phyloP scores from a whole-genome alignment of 1,140 invertebrate genomes.

The Drosophila triauraria region DNA sequence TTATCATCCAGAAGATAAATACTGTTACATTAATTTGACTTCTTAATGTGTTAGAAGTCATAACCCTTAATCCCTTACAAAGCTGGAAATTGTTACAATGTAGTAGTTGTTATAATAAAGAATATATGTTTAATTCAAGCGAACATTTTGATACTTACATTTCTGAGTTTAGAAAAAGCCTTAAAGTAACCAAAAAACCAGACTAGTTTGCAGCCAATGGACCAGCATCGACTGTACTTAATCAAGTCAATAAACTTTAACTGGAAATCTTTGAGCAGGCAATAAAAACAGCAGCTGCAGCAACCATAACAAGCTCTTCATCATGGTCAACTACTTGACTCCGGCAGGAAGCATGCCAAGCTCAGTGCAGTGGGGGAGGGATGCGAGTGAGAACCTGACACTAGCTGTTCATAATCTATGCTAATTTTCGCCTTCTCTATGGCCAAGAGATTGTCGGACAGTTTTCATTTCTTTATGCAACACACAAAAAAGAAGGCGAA shows the following conservation, averaged over 20 bases:
- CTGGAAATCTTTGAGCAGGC: slow-evolving; percentile 10
- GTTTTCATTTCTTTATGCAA: slow-evolving; percentile 50
- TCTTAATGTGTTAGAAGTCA: too few species aligned
- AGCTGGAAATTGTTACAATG: too few species aligned
- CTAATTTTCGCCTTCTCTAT: slow-evolving; percentile 70
- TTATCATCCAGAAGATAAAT: too few species aligned
- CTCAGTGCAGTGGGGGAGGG: background rate
- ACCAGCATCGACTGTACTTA: slow-evolving; percentile 10
- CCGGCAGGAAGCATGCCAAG: slow-evolving; percentile 22
- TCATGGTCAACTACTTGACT: slow-evolving; percentile 62
- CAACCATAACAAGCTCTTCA: slow-evolving; percentile 53
- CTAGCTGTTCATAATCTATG: slow-evolving; percentile 69
- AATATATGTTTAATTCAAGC: background rate
- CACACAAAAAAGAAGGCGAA: slow-evolving; percentile 28
- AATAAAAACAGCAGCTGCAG: slow-evolving; percentile 27
- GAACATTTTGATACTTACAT: background rate
- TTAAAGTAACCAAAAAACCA: background rate
- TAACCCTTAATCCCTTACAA: too few species aligned
- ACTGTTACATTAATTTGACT: too few species aligned
- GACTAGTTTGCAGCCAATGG: background rate
- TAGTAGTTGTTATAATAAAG: too few species aligned
- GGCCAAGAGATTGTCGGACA: slow-evolving; percentile 46
- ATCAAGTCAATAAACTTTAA: slow-evolving; percentile 36
- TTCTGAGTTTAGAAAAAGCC: too few species aligned
- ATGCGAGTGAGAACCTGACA: slow-evolving; percentile 32